Evolutionary conservation across 1,140 invertebrate genomes (phyloP).

Genomic region (Parasteatoda tepidariorum): DNA sequence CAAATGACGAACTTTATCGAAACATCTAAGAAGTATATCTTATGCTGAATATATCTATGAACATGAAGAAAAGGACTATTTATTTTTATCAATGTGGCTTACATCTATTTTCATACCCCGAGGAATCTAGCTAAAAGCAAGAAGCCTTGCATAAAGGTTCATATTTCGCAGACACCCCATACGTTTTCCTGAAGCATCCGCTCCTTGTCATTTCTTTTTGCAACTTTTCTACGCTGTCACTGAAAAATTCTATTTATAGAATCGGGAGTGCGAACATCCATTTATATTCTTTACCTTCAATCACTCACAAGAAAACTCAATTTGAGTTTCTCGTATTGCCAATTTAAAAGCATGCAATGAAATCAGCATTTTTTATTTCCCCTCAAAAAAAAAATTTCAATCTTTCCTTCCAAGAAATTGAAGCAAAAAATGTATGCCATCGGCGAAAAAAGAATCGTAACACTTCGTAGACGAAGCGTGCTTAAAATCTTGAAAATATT

Average conservation of each 20-base stretch:
- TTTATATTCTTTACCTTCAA: conserved; percentile 42
- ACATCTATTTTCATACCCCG: no score
- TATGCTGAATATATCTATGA: no score
- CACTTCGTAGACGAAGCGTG: conserved; percentile 1
- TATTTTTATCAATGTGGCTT: no score
- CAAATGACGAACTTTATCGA: no score
- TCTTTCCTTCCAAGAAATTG: not conserved
- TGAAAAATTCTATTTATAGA: conserved; percentile 17
- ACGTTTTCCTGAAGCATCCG: not conserved
- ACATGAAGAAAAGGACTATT: no score
- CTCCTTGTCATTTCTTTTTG: not conserved
- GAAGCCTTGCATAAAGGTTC: no score
- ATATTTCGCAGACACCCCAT: no score
- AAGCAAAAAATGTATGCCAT: not conserved
- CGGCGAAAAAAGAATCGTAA: not conserved
- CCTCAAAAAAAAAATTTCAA: not conserved
- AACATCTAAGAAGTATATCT: no score
- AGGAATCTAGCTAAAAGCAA: no score
- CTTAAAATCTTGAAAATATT: conserved; percentile 30
- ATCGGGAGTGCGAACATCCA: not conserved
- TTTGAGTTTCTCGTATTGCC: conserved; percentile 45
- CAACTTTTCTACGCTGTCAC: not conserved
- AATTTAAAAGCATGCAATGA: conserved; percentile 31
- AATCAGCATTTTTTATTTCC: not conserved
- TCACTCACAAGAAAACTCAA: conserved; percentile 31